Evolutionary conservation across 2,113 vertebrate species (phyloP), one percentile per base, ranked within the genome.

Genomic region (Ramphastos sulfuratus): DNA sequence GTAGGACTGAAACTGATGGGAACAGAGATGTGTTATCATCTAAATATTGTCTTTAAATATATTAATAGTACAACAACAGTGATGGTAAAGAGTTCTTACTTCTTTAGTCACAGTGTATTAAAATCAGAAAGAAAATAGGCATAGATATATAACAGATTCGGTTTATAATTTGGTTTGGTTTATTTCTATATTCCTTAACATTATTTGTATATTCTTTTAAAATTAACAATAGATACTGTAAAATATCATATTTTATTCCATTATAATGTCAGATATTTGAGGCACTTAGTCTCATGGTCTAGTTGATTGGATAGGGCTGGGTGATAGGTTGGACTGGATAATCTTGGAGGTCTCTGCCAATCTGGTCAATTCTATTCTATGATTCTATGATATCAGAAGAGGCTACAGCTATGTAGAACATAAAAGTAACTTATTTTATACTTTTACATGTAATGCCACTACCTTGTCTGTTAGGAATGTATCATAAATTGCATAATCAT

Each of bases 401-500:
- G 56, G 44, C 35, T 77, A 60, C 37, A 77, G 31, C 9, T 48
- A 70, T 52, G 17, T 21, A 82, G 42, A 93, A 85, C 9, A 50
- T 48, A 78, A 63, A 89, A 56, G 19, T 76, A 89, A 48, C 17
- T 37, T 66, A 76, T 70, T 93, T 89, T 46, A 76, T n/a, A 64
- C 3, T 82, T 82, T 67, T 50, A 48, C 21, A 42, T 65, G 19
- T 56, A 44, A 87, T 85, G 23, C 6, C 33, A 82, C 42, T 76
- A 52, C 5, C 24, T 71, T 87, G 10, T 30, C 33, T 85, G 25
- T 56, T 82, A 77, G 30, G 85, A 92, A 89, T 64, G 3, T 56
- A 39, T 52, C 13, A 76, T 78, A 70, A 92, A 82, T 93, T 87
- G 65, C 2, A 67, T 92, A 87, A 88, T 79, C 92, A 87, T 73